These are phyloP conservation scores for Ceyx melanurus DNA, from an alignment of 2,113 vertebrate genomes.

Conservation along the genomic window DNA sequence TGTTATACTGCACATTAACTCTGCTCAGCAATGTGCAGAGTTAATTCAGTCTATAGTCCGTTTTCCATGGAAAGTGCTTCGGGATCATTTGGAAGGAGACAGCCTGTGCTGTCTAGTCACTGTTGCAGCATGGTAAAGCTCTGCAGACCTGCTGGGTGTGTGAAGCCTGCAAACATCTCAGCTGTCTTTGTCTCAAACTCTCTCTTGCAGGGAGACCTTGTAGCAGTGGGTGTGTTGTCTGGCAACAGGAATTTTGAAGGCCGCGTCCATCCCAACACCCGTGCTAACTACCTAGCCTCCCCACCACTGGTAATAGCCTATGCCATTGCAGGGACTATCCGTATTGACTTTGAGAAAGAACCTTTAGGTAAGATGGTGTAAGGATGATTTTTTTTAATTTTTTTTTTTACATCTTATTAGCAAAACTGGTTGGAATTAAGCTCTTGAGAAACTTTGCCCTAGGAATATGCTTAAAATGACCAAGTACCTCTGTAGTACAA, in stretches of 20 bases:
- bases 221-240: constrained; percentile 90
- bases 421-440: neutral
- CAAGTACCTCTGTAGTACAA: neutral
- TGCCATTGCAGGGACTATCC: constrained; percentile 90
- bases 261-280: constrained; percentile 94
- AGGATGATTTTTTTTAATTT: neutral
- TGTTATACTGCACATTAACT: neutral
- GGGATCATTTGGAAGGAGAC: neutral
- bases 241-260: constrained; percentile 98
- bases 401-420: neutral
- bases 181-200: neutral
- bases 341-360: constrained; percentile 90
- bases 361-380: constrained; percentile 81
- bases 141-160: neutral
- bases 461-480: neutral
- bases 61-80: neutral
- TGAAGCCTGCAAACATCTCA: neutral
- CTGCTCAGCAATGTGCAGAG: neutral
- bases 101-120: neutral
- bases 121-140: neutral
- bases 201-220: constrained; percentile 85
- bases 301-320: constrained; percentile 94
- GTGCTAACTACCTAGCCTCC: constrained; percentile 95
- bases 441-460: neutral
- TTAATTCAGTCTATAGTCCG: neutral